Evolutionary conservation across 2,888 invertebrate species (phyloP).

Genomic region (Melanchra persicariae): DNA sequence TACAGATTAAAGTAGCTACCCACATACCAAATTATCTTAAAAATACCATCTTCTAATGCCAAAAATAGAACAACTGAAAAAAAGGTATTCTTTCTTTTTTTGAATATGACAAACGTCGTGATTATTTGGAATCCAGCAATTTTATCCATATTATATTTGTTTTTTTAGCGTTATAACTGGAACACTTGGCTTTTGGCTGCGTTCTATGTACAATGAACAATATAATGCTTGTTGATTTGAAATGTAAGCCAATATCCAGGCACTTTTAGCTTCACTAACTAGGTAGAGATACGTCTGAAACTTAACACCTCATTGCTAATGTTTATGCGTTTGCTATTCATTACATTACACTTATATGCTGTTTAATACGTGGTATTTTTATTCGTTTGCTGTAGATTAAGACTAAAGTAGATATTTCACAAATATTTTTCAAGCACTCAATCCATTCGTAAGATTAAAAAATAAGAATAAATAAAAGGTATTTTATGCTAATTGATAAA

Average conservation of each 20-base stretch:
- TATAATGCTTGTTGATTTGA: slow-evolving; percentile 18
- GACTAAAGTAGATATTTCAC: not conserved
- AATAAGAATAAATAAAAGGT: not conserved
- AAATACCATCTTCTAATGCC: not conserved
- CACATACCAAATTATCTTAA: not conserved
- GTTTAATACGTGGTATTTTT: slow-evolving; percentile 1
- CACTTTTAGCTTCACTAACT: slow-evolving; percentile 18
- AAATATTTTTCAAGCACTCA: not conserved
- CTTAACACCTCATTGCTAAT: slow-evolving; percentile 46
- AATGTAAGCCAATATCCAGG: slow-evolving; percentile 24
- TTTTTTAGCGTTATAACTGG: not conserved
- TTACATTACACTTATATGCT: not conserved
- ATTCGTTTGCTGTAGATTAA: not conserved
- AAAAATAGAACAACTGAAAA: not conserved
- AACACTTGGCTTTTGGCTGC: slow-evolving; percentile 23
- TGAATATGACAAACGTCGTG: not conserved
- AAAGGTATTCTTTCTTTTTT: not conserved
- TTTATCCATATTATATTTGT: slow-evolving; percentile 3
- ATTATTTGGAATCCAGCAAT: not conserved
- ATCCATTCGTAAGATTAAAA: not conserved
- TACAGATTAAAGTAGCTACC: not conserved
- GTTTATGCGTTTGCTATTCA: slow-evolving; percentile 17
- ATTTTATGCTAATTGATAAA: slow-evolving; percentile 13
- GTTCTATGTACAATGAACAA: not conserved
- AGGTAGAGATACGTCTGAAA: slow-evolving; percentile 21